phyloP scores from a whole-genome alignment of 2,113 vertebrate genomes.

The Isichthys henryi region DNA sequence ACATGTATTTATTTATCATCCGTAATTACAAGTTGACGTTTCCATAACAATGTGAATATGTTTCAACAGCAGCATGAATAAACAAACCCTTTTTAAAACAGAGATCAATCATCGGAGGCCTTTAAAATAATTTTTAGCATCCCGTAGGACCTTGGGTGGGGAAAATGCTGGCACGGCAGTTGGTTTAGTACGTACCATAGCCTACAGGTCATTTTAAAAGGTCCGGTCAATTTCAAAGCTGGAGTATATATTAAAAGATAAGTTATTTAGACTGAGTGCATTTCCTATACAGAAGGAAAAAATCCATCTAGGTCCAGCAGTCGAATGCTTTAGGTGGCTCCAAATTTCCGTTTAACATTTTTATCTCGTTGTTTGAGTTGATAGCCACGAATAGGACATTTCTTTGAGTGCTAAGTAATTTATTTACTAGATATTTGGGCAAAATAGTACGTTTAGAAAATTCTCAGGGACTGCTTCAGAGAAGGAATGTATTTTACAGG shows the following conservation, averaged over 20 bases:
- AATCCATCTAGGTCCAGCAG: not conserved
- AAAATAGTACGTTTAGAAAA: not conserved
- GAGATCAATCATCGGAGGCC: not conserved
- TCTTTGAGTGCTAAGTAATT: not conserved
- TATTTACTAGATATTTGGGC: not conserved
- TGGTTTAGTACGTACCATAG: not conserved
- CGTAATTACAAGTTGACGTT: conserved; percentile 1
- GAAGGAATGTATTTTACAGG: not conserved
- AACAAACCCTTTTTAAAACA: not conserved
- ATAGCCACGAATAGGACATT: not conserved
- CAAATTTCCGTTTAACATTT: not conserved
- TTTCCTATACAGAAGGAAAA: not conserved
- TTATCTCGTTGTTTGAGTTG: not conserved
- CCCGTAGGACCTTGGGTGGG: not conserved
- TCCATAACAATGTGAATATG: conserved; percentile 2
- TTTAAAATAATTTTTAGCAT: conserved; percentile 1
- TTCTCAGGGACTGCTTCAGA: not conserved
- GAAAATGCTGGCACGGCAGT: not conserved
- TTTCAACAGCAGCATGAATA: conserved; percentile 6
- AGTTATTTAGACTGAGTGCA: not conserved
- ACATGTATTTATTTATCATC: not conserved
- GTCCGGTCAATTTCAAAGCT: not conserved
- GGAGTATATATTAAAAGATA: not conserved
- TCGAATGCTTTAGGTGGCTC: not conserved
- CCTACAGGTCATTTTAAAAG: not conserved